These are phyloP conservation scores for Halcyon leucocephala DNA, from an alignment of 2,797 vertebrate species.

Conservation along the genomic window DNA sequence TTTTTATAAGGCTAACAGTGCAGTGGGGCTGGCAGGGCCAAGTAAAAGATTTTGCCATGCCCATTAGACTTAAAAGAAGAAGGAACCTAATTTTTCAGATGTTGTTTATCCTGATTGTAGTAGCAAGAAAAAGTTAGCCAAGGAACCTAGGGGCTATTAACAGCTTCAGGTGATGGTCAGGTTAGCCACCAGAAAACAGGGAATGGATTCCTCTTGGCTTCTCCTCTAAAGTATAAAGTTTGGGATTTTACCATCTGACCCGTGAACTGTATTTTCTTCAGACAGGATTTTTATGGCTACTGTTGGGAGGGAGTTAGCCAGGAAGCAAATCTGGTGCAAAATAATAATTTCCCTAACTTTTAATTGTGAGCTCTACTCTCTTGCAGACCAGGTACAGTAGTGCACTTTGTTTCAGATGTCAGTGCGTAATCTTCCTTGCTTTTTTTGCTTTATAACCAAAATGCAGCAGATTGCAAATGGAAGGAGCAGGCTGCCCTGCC, in stretches of 20 bases:
- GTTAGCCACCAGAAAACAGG: not conserved
- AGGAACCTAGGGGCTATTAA: not conserved
- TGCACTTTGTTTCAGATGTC: not conserved
- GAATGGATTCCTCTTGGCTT: not conserved
- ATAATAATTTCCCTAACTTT: not conserved
- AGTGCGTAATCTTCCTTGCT: not conserved
- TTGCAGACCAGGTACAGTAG: not conserved
- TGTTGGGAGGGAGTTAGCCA: not conserved
- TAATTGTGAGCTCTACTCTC: not conserved
- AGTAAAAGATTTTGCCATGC: not conserved
- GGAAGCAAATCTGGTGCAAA: not conserved
- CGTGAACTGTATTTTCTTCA: not conserved
- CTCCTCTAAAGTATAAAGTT: not conserved
- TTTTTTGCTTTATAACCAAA: not conserved
- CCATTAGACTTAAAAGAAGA: not conserved
- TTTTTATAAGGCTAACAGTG: not conserved
- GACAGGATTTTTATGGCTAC: not conserved
- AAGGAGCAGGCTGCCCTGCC: not conserved
- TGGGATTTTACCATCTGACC: not conserved
- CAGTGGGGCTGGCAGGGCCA: too few species aligned
- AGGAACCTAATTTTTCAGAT: not conserved
- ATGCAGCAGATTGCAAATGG: fast-evolving
- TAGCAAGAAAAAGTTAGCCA: not conserved
- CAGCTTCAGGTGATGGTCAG: not conserved
- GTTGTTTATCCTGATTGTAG: not conserved